phyloP scores from a whole-genome alignment of 2,888 invertebrate genomes.

The Drosophila seclusa region DNA sequence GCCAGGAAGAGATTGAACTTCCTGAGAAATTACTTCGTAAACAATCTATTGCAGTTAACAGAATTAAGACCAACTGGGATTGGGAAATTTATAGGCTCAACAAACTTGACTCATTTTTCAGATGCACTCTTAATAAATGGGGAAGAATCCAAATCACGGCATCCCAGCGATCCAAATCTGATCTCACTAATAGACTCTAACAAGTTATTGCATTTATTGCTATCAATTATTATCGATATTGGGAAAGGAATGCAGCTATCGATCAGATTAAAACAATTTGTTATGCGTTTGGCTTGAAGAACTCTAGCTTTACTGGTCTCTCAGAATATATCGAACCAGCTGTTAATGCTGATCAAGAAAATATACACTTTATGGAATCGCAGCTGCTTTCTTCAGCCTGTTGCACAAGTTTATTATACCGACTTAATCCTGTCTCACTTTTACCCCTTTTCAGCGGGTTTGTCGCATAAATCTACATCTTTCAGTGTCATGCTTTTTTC shows the following conservation, averaged over 20 bases:
- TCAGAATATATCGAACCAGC: background rate
- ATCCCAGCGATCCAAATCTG: no score
- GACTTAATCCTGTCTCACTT: no score
- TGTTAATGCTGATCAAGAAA: background rate
- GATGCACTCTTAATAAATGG: no score
- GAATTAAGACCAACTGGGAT: background rate
- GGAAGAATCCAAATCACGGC: no score
- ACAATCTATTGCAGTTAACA: background rate
- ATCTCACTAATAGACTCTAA: no score
- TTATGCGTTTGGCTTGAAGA: background rate
- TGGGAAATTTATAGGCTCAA: background rate
- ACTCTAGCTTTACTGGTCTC: background rate
- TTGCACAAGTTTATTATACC: no score
- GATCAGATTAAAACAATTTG: background rate
- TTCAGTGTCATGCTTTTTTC: background rate
- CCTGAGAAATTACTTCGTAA: fast-evolving
- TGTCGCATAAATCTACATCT: background rate
- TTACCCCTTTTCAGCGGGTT: background rate
- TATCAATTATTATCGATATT: no score
- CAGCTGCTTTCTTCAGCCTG: no score
- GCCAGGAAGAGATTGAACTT: background rate
- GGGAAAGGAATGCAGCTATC: background rate
- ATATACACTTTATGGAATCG: background rate
- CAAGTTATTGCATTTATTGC: no score
- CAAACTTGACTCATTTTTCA: no score